These are phyloP conservation scores for Wiebesia pumilae DNA, from an alignment of 1,140 invertebrate species.

Conservation along the genomic window DNA sequence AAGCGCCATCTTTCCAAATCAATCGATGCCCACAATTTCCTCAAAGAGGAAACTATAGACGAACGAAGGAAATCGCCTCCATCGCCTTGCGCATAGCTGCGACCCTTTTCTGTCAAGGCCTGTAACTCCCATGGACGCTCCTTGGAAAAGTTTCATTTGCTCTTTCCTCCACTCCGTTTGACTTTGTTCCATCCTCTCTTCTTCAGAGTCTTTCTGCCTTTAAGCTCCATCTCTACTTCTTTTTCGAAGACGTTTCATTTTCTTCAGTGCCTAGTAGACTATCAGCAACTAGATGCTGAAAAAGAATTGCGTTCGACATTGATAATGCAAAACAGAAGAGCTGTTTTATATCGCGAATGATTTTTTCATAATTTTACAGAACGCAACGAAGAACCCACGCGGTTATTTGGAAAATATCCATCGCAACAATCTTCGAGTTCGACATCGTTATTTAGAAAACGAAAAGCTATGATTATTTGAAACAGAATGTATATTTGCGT, in stretches of 20 bases:
- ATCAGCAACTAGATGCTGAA: no score
- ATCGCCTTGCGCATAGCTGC: background rate
- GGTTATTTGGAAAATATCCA: background rate
- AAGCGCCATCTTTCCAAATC: conserved; percentile 22
- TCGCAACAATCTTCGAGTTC: background rate
- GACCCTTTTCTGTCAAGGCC: conserved; percentile 30
- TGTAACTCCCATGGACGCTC: conserved; percentile 38
- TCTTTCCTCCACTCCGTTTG: conserved; percentile 13
- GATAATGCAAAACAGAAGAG: background rate
- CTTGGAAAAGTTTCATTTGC: conserved; percentile 28
- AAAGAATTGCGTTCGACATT: background rate
- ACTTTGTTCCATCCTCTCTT: conserved; percentile 4
- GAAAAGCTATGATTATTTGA: background rate
- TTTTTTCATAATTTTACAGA: background rate
- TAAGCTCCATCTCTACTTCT: background rate
- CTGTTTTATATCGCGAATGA: background rate
- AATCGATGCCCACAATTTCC: conserved; percentile 39
- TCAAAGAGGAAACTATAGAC: conserved; percentile 6
- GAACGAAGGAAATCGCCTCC: background rate
- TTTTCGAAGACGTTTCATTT: background rate
- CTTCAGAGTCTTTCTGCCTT: background rate
- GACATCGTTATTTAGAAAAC: background rate
- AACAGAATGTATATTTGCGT: background rate
- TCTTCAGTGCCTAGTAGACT: background rate
- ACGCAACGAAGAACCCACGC: background rate